Conservation (phyloP, 2,113 vertebrate genomes). For the Labeo catla region DNA sequence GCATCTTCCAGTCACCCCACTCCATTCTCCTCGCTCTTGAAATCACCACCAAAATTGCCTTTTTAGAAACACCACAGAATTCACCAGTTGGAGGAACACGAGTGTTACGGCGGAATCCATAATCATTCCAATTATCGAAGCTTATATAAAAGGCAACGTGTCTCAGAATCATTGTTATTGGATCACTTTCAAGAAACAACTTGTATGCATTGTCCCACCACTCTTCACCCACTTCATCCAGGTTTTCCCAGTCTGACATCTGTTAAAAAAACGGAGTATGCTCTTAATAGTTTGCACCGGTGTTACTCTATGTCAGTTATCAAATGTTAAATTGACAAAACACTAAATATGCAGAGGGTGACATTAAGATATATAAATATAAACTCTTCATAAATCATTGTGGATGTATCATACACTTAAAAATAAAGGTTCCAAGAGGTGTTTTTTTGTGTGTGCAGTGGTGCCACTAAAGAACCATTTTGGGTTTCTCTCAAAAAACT, state of each 20-base stretch:
- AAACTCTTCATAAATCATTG: too few species aligned
- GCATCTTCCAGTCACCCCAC: neutral
- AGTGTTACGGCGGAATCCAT: neutral
- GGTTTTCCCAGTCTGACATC: neutral
- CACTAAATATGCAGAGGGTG: too few species aligned
- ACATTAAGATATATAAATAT: too few species aligned
- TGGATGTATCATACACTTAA: too few species aligned
- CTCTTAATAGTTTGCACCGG: neutral
- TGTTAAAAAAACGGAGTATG: neutral
- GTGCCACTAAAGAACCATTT: too few species aligned
- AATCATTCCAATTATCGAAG: neutral
- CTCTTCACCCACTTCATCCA: neutral
- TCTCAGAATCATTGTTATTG: neutral
- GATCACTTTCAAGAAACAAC: neutral
- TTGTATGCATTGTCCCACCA: neutral
- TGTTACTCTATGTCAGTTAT: too few species aligned
- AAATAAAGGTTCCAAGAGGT: too few species aligned
- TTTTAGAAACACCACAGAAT: neutral
- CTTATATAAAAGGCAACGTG: neutral
- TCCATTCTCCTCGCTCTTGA: neutral
- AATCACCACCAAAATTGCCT: constrained; percentile 4
- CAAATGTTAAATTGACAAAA: too few species aligned
- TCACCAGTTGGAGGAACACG: neutral
- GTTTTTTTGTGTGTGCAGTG: too few species aligned
- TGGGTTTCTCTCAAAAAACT: too few species aligned